Base-by-base conservation (phyloP, 2,113 vertebrate genomes). In the Psittacula cyanocephala region DNA sequence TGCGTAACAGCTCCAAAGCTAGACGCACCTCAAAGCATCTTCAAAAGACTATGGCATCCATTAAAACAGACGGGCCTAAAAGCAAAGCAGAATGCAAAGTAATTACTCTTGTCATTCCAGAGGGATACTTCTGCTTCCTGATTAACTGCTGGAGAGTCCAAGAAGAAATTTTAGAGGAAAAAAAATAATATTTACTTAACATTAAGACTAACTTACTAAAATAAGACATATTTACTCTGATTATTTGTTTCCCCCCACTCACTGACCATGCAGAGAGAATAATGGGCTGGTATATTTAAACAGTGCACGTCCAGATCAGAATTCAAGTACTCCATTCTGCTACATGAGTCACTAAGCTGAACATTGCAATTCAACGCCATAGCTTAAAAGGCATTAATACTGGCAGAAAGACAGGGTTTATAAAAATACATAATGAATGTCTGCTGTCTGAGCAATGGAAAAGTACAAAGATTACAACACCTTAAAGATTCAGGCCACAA, bases 401-500 rank as follows among this genome's bases (percentile, higher is more conserved):
- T 75, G 91, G 44, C 76, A 91, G 75, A 69, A 76, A 85, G 75
- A 59, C 17, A 63, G 41, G 41, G 49, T 69, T 94, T 86, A 80
- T 88, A 85, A 77, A 94, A 94, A 88, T 62, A 91, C 6, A 29
- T 35, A 59, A 85, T 79, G 65, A 65, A 79, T 69, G 67, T 27
- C 49, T 88, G 91, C 89, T 80, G 29, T 28, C 67, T 55, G 50
- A 88, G 79, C 83, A 67, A 25, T 16, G 64, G 35, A 65, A 80
- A 91, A 80, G 43, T 59, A 97, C 84, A 53, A 68, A 82, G 46
- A 64, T 62, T 29, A 35, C 53, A 72, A 33, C 1, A 4, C 75
- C 81, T 93, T 88, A 59, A 91, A 91, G 60, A 65, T 82, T 93
- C 79, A 50, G 81, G 67, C 83, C 71, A 91, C 76, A 86, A 37